Base-by-base conservation (phyloP, 1,140 invertebrate species). In the Leptinotarsa undecemlineata region DNA sequence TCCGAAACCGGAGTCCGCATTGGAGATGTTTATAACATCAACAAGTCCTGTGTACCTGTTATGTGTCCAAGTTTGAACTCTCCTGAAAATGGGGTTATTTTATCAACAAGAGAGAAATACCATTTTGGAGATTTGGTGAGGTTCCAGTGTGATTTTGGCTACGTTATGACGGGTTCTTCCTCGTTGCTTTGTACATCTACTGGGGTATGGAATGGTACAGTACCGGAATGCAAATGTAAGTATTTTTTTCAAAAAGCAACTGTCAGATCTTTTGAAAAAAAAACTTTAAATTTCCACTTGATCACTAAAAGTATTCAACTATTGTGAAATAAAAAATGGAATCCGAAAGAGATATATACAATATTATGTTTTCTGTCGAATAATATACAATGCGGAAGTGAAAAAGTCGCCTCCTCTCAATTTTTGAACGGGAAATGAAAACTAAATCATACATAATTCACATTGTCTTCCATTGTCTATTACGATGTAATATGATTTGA, bases 141-240 rank as follows among this genome's bases (percentile, higher is more conserved):
- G 74, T 99, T 98, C 89, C 94, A 96, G 82, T 99, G 98, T 85
- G 91, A 97, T 80, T 98, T 98, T 86, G 98, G 97, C 15, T 98
- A 96, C 84, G 92, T 97, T 6, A 92, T 98, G 88, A 90, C 92
- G 77, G 97, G 97, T 67, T 91, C 92, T 64, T 90, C 93, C 2
- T 91, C 92, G 26, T 86, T 99, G 4, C 87, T 95, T 60, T 99
- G 98, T 86, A 94, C 93, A 5, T 95, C 95, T 48, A 92, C 90
- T 86, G 97, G 97, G 68, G 89, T 89, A 48, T 99, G 97, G 97
- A 98, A 98, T 86, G 95, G 95, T 80, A 93, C 94, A 20, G 90
- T 93, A 48, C 97, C 97, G 4, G 92, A 95, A 86, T 98, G 96
- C 86, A 92, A 95, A 89, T 95, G 93, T 95, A 89, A 90, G 90